These are phyloP conservation scores for Eristalis arbustorum DNA, from an alignment of 2,888 invertebrate genomes.

Conservation along the genomic window DNA sequence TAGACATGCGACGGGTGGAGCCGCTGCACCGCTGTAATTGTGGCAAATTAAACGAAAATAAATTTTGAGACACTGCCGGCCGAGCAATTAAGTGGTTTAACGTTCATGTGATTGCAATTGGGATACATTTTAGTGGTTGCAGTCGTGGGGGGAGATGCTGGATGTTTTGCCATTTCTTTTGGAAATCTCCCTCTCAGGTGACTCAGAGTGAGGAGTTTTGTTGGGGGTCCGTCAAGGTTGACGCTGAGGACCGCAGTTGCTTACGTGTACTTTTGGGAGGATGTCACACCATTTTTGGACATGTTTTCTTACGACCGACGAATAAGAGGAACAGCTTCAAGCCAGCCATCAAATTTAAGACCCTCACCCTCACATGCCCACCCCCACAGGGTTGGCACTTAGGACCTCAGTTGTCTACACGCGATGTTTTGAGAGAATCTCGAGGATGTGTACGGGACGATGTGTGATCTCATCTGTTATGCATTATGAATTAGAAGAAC, in stretches of 20 bases:
- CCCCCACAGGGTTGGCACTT: background rate
- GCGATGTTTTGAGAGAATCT: no score
- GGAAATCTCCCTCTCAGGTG: background rate
- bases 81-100: background rate
- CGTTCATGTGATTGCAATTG: constrained; percentile 5
- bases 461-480: no score
- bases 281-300: no score
- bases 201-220: background rate
- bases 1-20: background rate
- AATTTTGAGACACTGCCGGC: constrained; percentile 19
- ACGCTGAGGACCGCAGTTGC: background rate
- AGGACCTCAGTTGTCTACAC: no score
- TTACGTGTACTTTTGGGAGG: background rate
- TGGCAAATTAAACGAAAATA: constrained; percentile 44
- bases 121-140: background rate
- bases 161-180: no score
- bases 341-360: no score
- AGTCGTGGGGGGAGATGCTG: no score
- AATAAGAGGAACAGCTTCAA: no score
- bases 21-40: constrained; percentile 19
- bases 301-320: no score
- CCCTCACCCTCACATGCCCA: no score
- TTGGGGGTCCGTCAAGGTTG: background rate
- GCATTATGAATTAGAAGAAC: no score
- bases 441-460: no score